phyloP scores from a whole-genome alignment of 2,888 invertebrate genomes.

The Pseudoips prasinana region DNA sequence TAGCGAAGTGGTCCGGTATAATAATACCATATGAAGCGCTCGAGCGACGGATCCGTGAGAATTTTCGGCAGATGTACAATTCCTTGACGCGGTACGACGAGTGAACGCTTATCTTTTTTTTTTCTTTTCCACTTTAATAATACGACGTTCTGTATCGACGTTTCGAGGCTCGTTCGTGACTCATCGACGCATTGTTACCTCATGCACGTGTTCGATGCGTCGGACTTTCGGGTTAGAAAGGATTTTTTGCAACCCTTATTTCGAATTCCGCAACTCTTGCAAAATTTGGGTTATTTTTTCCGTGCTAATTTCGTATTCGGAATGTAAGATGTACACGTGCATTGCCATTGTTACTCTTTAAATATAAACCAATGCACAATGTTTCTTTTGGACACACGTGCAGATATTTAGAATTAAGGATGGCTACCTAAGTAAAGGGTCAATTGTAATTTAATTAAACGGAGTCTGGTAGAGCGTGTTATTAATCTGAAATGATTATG shows the following conservation, averaged over 20 bases:
- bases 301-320: constrained; percentile 47
- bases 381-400: constrained; percentile 38
- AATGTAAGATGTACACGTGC: constrained; percentile 46
- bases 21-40: constrained; percentile 69
- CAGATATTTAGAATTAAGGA: constrained; percentile 31
- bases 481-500: constrained; percentile 41
- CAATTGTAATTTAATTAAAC: constrained; percentile 27
- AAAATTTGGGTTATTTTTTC: constrained; percentile 74
- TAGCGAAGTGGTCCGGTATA: constrained; percentile 64
- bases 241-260: constrained; percentile 80
- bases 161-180: constrained; percentile 63
- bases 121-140: constrained; percentile 67
- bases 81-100: constrained; percentile 76
- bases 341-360: constrained; percentile 36
- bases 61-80: constrained; percentile 83
- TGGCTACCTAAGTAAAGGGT: constrained; percentile 26
- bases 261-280: constrained; percentile 80
- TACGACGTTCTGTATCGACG: constrained; percentile 66
- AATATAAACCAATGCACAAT: constrained; percentile 24
- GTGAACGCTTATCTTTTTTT: constrained; percentile 77
- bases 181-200: constrained; percentile 71
- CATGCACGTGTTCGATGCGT: constrained; percentile 71
- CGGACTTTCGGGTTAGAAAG: constrained; percentile 77
- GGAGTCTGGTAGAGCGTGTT: constrained; percentile 30
- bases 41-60: constrained; percentile 72